phyloP scores from a whole-genome alignment of 2,113 vertebrate species.

The Hypanus sabinus region DNA sequence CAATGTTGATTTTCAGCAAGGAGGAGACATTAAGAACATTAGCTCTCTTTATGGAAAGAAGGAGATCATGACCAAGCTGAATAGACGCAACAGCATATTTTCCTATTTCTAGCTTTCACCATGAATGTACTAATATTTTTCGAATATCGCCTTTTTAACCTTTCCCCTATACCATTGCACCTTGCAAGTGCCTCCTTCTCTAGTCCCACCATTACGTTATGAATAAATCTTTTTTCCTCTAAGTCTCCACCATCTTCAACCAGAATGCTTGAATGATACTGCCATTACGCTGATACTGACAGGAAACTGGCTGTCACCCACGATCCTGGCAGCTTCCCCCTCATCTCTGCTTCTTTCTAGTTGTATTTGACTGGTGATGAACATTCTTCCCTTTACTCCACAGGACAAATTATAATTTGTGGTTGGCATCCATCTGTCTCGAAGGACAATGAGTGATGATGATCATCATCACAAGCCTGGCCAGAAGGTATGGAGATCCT shows the following conservation, averaged over 20 bases:
- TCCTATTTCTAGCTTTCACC: neutral
- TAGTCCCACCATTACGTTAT: neutral
- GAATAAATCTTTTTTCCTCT: neutral
- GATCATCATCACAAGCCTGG: no score
- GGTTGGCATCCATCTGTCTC: no score
- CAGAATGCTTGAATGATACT: neutral
- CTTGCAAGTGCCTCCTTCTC: neutral
- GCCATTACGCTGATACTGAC: neutral
- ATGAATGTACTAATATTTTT: neutral
- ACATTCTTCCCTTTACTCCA: no score
- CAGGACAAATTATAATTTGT: neutral
- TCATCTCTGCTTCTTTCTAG: neutral
- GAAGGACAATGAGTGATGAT: no score
- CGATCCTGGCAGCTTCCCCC: neutral
- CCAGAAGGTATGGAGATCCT: no score
- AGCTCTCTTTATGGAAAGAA: no score
- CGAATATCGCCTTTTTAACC: neutral
- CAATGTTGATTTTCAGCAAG: no score
- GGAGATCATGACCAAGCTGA: no score
- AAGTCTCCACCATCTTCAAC: neutral
- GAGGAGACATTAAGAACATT: no score
- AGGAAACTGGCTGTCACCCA: neutral
- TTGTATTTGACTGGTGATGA: neutral
- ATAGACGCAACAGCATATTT: neutral
- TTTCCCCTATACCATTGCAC: neutral